Conservation (phyloP, 2,888 invertebrate genomes). For the Sinohyriopsis cumingii region DNA sequence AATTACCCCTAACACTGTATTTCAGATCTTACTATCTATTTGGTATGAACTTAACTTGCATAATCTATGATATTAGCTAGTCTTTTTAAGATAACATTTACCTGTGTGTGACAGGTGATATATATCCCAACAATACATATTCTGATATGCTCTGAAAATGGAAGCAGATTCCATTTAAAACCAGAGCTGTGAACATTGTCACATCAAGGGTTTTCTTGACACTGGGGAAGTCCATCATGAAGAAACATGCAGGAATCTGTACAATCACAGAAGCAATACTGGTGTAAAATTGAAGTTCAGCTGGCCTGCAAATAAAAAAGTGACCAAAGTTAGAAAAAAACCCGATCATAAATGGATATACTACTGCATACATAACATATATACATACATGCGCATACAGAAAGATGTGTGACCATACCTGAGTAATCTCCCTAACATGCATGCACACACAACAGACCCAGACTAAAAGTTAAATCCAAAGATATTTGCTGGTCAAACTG, state of each 20-base stretch:
- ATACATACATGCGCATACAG: too few relatives aligned
- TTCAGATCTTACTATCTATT: too few relatives aligned
- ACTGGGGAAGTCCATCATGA: slow-evolving; percentile 78
- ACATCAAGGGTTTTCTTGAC: slow-evolving; percentile 74
- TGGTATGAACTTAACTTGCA: too few relatives aligned
- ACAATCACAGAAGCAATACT: slow-evolving; percentile 82
- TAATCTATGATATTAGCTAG: too few relatives aligned
- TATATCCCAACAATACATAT: slow-evolving; percentile 85
- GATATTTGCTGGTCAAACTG: too few relatives aligned
- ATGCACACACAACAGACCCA: too few relatives aligned
- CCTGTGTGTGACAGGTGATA: slow-evolving; percentile 84
- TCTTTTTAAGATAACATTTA: slow-evolving; percentile 24
- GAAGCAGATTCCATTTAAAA: slow-evolving; percentile 83
- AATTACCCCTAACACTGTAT: too few relatives aligned
- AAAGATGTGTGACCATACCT: too few relatives aligned
- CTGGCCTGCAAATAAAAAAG: slow-evolving; percentile 76
- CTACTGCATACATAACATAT: too few relatives aligned
- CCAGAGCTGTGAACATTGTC: slow-evolving; percentile 76
- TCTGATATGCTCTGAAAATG: slow-evolving; percentile 87
- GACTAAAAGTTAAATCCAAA: too few relatives aligned
- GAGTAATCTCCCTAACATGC: too few relatives aligned
- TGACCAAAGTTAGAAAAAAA: slow-evolving; percentile 3
- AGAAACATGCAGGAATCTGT: slow-evolving; percentile 81
- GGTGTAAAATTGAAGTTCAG: slow-evolving; percentile 86
- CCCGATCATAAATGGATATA: background rate